phyloP scores from a whole-genome alignment of 2,888 invertebrate species.

The Ommatoiulus sabulosus region DNA sequence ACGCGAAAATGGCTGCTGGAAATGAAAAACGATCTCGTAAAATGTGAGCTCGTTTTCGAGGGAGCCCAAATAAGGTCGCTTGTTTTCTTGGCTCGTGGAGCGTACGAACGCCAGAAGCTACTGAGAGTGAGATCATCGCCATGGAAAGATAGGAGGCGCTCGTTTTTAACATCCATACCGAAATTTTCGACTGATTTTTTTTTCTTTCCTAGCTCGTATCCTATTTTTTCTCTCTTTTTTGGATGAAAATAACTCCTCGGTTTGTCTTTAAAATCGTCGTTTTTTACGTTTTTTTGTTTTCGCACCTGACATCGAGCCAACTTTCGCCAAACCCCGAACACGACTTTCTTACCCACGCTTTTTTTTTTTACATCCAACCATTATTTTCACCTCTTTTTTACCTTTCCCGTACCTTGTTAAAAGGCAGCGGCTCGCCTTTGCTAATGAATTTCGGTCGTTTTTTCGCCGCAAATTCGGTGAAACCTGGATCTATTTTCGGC shows the following conservation, averaged over 20 bases:
- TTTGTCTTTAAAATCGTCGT: not conserved
- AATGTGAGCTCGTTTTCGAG: not conserved
- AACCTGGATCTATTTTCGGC: not conserved
- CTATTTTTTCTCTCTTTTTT: constrained; percentile 14
- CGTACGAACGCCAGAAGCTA: not conserved
- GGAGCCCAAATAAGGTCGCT: constrained; percentile 14
- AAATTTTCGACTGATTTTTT: not conserved
- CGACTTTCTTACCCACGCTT: not conserved
- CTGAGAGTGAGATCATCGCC: not conserved
- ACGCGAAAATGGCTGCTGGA: constrained; percentile 24
- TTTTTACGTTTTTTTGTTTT: not conserved
- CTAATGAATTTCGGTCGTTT: not conserved
- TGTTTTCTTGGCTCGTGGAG: not conserved
- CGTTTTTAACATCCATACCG: not conserved
- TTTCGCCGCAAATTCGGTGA: not conserved
- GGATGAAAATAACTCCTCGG: not conserved
- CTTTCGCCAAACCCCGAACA: not conserved
- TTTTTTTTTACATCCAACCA: not conserved
- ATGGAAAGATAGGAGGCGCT: not conserved
- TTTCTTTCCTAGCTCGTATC: not conserved
- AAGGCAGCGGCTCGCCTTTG: not conserved
- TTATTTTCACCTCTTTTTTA: not conserved
- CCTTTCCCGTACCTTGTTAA: not conserved
- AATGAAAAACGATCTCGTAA: constrained; percentile 13
- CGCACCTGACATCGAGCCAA: not conserved